A percentile compares a stretch with the other conserved stretches of the same genome.
Conservation (phyloP, 2,888 invertebrate genomes). For the Biston betularia region DNA sequence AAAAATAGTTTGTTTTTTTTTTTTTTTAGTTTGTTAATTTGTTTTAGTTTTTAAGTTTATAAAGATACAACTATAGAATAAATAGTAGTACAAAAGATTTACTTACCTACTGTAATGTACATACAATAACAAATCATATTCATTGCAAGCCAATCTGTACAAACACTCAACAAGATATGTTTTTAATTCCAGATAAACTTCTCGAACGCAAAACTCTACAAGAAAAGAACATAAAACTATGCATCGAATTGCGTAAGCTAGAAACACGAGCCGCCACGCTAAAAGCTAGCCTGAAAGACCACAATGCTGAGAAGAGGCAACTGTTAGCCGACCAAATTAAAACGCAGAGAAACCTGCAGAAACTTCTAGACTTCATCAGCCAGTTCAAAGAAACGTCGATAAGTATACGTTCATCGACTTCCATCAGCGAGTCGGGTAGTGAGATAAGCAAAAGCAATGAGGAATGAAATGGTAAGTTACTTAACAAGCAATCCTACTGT, state of each 20-base stretch:
- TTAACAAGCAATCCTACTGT: no score
- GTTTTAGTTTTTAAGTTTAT: no score
- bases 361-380: conserved; percentile 80
- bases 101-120: no score
- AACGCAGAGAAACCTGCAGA: conserved; percentile 80
- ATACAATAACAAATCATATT: no score
- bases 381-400: conserved; percentile 81
- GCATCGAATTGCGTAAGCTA: conserved; percentile 76
- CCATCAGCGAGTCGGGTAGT: conserved; percentile 75
- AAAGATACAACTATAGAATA: no score
- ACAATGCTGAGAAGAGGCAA: conserved; percentile 78
- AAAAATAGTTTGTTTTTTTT: no score
- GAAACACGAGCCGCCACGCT: conserved; percentile 76
- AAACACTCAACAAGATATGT: no score
- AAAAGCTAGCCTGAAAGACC: conserved; percentile 79
- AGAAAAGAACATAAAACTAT: conserved; percentile 78
- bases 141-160: no score
- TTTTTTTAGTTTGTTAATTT: no score
- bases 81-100: no score
- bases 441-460: conserved; percentile 79
- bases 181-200: conserved; percentile 68
- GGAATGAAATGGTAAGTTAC: conserved; percentile 60
- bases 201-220: conserved; percentile 77
- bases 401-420: conserved; percentile 69
- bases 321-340: conserved; percentile 79